Conservation (phyloP, 2,888 invertebrate genomes). For the Drosophila ochracea region DNA sequence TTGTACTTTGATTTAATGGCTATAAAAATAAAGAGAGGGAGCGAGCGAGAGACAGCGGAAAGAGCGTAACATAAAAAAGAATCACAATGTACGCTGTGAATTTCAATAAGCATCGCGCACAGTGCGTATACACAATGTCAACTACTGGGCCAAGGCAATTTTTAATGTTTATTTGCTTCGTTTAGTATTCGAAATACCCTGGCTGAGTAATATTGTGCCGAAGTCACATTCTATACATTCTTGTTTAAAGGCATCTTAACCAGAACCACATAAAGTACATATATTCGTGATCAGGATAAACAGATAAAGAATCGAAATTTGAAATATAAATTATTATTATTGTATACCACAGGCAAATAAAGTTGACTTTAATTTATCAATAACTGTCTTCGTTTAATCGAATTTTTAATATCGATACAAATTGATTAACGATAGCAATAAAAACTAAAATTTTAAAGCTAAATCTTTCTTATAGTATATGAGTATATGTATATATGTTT, state of each 20-base stretch:
- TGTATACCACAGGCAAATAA: neutral
- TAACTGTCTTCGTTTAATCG: neutral
- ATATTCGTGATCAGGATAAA: neutral
- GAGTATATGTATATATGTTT: too few relatives aligned
- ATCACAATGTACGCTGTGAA: slow-evolving; percentile 68
- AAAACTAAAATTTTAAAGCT: too few relatives aligned
- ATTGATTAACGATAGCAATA: neutral
- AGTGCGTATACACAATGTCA: slow-evolving; percentile 73
- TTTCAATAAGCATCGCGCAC: slow-evolving; percentile 59
- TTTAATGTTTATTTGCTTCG: slow-evolving; percentile 39
- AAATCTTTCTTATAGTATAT: neutral
- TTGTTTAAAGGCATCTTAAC: neutral
- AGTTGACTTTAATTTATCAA: neutral
- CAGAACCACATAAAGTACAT: neutral
- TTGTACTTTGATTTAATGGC: slow-evolving; percentile 78
- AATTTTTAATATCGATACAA: neutral
- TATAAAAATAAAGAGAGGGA: slow-evolving; percentile 48
- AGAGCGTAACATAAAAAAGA: slow-evolving; percentile 39
- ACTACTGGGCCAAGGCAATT: slow-evolving; percentile 30
- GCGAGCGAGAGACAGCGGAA: neutral
- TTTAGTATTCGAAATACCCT: neutral
- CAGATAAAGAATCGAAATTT: neutral
- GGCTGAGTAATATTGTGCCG: neutral
- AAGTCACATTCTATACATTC: neutral
- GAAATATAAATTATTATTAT: neutral